Conservation (phyloP, 1,140 invertebrate species). For the Euura lappo region DNA sequence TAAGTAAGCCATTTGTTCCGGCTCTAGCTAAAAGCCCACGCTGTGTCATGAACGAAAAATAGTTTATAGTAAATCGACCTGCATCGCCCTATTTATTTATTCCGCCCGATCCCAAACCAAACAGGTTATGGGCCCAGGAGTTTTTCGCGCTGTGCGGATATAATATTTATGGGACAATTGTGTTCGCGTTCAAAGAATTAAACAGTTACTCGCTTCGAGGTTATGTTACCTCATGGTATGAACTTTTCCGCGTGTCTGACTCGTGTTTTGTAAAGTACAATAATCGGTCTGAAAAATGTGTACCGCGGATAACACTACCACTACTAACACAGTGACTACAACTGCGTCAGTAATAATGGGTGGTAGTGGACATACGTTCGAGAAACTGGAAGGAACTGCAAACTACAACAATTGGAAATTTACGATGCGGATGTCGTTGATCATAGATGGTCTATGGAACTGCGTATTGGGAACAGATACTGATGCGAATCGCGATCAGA, state of each 20-base stretch:
- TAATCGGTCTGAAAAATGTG: neutral
- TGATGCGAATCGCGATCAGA: neutral
- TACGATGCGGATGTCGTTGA: neutral
- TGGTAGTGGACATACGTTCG: conserved; percentile 2
- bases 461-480: neutral
- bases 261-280: neutral
- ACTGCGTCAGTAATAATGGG: neutral
- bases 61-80: too few species aligned
- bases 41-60: too few species aligned
- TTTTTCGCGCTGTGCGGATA: neutral
- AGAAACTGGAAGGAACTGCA: neutral
- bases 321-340: conserved; percentile 3
- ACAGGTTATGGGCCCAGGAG: neutral
- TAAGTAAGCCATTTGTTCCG: too few species aligned
- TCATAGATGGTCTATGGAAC: neutral
- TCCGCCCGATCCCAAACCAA: neutral
- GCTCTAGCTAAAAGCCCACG: too few species aligned
- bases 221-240: neutral
- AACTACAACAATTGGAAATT: conserved; percentile 3
- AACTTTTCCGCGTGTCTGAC: conserved; percentile 2
- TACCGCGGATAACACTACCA: neutral
- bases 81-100: neutral
- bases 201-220: neutral
- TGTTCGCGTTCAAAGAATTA: neutral
- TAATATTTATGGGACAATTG: neutral